Evolutionary conservation across 2,797 vertebrate species (phyloP).

Genomic region (Dallia pectoralis): DNA sequence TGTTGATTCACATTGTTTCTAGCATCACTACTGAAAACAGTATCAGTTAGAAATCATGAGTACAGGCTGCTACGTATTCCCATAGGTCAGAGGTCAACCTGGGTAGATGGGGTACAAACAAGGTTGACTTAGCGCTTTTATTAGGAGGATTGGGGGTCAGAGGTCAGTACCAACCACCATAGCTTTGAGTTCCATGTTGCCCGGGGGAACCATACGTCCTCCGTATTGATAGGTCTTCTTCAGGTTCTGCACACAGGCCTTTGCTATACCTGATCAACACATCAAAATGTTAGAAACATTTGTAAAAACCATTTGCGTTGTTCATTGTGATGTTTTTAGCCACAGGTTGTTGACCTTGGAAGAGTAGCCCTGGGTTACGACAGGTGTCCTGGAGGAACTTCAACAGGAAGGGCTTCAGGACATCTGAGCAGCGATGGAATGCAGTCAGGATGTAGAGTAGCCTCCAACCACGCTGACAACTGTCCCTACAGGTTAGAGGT

Average conservation of each 20-base stretch:
- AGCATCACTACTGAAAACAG: no score
- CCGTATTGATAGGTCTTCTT: slow-evolving; percentile 87
- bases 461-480: slow-evolving; percentile 93
- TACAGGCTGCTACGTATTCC: background rate
- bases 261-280: slow-evolving; percentile 84
- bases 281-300: no score
- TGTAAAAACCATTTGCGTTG: no score
- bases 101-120: background rate
- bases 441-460: slow-evolving; percentile 89
- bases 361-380: slow-evolving; percentile 76
- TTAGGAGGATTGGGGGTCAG: background rate
- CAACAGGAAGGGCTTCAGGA: slow-evolving; percentile 84
- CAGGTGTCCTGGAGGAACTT: slow-evolving; percentile 81
- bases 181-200: slow-evolving; percentile 91
- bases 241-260: slow-evolving; percentile 93
- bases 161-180: slow-evolving; percentile 85
- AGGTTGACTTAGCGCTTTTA: no score
- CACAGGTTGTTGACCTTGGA: slow-evolving; percentile 94
- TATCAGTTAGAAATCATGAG: background rate
- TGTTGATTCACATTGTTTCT: no score
- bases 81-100: background rate
- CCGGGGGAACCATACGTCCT: slow-evolving; percentile 83
- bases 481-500: slow-evolving; percentile 78
- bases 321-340: no score
- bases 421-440: slow-evolving; percentile 87